Percentiles rank a stretch among this genome's conserved stretches.
Evolutionary conservation across 2,113 vertebrate species (phyloP).

Genomic region (Periophthalmodon schlosseri): DNA sequence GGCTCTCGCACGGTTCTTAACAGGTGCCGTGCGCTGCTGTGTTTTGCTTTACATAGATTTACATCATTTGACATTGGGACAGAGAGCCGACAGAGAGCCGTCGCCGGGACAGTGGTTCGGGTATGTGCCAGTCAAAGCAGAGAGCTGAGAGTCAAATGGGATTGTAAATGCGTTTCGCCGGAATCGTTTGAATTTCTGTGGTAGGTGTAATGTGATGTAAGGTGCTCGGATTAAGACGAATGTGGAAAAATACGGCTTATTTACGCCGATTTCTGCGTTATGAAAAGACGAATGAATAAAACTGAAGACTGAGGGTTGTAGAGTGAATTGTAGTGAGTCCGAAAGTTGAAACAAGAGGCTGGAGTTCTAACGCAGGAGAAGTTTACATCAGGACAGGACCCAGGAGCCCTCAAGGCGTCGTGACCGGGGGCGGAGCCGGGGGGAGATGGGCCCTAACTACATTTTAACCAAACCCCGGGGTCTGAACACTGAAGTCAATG

Average conservation of each 20-base stretch:
- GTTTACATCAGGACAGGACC: no score
- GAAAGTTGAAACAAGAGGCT: no score
- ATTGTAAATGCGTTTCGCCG: not conserved
- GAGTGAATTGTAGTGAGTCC: no score
- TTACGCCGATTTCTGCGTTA: not conserved
- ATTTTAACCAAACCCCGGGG: no score
- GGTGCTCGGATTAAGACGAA: not conserved
- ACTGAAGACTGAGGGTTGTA: no score
- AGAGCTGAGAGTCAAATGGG: not conserved
- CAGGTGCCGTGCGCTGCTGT: slow-evolving; percentile 38
- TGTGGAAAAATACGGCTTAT: not conserved
- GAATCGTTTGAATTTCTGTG: slow-evolving; percentile 7
- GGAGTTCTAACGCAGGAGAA: no score
- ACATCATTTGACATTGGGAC: slow-evolving; percentile 57
- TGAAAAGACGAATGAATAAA: not conserved
- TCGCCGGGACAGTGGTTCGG: not conserved
- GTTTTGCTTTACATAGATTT: slow-evolving; percentile 68
- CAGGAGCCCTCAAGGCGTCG: no score
- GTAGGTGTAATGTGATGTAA: not conserved
- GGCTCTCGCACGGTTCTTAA: slow-evolving; percentile 8
- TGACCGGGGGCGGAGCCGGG: no score
- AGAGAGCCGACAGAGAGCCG: slow-evolving; percentile 6
- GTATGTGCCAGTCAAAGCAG: not conserved
- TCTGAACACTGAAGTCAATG: no score
- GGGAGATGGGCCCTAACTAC: no score